Evolutionary conservation across 2,888 invertebrate genomes (phyloP).

Genomic region (Dorcus hopei): DNA sequence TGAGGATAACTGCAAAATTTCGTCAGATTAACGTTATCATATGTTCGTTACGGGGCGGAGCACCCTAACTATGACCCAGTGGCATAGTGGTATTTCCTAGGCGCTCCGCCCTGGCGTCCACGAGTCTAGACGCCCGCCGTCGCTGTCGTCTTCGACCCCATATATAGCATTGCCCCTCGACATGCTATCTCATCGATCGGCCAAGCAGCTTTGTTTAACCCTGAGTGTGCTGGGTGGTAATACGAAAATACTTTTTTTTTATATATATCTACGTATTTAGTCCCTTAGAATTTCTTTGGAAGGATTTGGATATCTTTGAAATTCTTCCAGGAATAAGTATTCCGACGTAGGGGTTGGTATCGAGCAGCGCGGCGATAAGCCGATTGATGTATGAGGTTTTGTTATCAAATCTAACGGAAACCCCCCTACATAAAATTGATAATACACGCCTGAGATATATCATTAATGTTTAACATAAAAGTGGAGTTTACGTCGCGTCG

Average conservation of each 20-base stretch:
- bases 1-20: not conserved
- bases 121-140: slow-evolving; percentile 45
- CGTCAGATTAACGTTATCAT: not conserved
- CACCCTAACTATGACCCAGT: slow-evolving; percentile 34
- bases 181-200: slow-evolving; percentile 26
- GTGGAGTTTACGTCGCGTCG: not conserved
- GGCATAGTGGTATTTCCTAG: slow-evolving; percentile 33
- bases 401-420: slow-evolving; percentile 26
- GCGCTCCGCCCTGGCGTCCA: slow-evolving; percentile 44
- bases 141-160: slow-evolving; percentile 38
- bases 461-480: slow-evolving; percentile 4
- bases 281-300: too few relatives aligned
- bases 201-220: slow-evolving; percentile 1
- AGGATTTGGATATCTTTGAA: too few relatives aligned
- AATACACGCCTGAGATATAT: slow-evolving; percentile 23
- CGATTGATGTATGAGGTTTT: slow-evolving; percentile 28
- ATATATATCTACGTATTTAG: too few relatives aligned
- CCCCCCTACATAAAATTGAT: slow-evolving; percentile 31
- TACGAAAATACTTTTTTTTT: not conserved
- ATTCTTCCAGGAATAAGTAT: too few relatives aligned
- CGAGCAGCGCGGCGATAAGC: slow-evolving; percentile 24
- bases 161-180: slow-evolving; percentile 5
- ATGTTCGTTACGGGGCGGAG: slow-evolving; percentile 3
- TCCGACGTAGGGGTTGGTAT: slow-evolving; percentile 10
- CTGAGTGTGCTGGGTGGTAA: slow-evolving; percentile 6